phyloP scores from a whole-genome alignment of 2,113 vertebrate species.

The Colius striatus region DNA sequence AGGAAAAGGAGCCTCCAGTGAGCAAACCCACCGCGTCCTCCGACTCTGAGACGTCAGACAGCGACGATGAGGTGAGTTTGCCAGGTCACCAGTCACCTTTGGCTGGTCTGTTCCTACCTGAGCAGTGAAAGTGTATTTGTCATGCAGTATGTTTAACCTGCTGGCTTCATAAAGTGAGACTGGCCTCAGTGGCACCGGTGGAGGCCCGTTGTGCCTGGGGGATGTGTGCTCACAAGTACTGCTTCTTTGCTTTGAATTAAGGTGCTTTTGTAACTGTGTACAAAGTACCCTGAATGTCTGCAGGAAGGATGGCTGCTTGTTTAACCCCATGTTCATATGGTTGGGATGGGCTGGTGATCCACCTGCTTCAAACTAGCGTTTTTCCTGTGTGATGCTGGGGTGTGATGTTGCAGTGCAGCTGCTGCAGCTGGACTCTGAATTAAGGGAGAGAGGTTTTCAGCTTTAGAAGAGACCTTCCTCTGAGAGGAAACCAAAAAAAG shows the following conservation, averaged over 20 bases:
- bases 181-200: background rate
- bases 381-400: background rate
- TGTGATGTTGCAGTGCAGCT: background rate
- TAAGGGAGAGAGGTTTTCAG: background rate
- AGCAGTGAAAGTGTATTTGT: background rate
- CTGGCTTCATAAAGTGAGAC: background rate
- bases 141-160: background rate
- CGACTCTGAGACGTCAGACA: constrained; percentile 96
- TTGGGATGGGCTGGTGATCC: background rate
- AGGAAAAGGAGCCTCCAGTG: constrained; percentile 91
- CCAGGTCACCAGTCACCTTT: background rate
- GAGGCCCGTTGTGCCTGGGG: background rate
- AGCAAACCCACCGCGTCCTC: constrained; percentile 95
- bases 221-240: background rate
- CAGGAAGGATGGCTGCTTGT: background rate
- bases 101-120: background rate
- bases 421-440: background rate
- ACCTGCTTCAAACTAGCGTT: background rate
- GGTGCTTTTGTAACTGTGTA: background rate
- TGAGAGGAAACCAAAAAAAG: background rate
- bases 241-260: background rate
- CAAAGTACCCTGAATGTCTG: background rate
- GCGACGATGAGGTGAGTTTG: constrained; percentile 90
- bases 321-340: background rate
- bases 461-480: background rate